Conservation (phyloP, 2,113 vertebrate species). For the Taxidea taxus region DNA sequence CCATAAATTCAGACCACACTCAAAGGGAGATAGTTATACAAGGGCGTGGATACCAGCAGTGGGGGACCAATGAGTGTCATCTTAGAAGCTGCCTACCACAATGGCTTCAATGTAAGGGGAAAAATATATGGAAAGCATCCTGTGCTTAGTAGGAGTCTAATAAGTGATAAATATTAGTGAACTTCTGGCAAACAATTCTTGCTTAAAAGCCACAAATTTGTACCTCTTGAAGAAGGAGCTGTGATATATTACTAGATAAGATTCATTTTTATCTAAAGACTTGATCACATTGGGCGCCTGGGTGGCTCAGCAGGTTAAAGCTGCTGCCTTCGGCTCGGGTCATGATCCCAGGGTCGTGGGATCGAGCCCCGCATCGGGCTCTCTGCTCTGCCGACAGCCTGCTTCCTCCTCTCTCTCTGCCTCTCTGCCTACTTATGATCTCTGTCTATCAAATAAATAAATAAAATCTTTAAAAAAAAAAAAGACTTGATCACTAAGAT, state of each 20-base stretch:
- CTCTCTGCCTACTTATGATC: no score
- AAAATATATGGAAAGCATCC: neutral
- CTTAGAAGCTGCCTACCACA: neutral
- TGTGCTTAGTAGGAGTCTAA: neutral
- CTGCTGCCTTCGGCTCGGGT: no score
- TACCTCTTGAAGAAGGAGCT: neutral
- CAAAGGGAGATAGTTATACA: neutral
- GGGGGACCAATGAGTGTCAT: neutral
- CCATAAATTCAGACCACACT: neutral
- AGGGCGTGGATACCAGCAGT: neutral
- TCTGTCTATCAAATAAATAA: no score
- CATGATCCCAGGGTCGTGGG: no score
- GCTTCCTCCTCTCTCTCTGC: no score
- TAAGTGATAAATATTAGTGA: neutral
- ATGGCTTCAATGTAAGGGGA: neutral
- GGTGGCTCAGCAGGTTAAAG: no score
- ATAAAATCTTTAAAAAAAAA: no score
- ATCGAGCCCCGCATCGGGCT: no score
- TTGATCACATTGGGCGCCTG: no score
- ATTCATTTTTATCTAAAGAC: neutral
- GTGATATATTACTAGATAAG: neutral
- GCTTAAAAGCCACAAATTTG: neutral
- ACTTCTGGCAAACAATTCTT: neutral
- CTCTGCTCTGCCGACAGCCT: no score
- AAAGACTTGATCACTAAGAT: neutral